phyloP scores from a whole-genome alignment of 2,888 invertebrate genomes.

The Poecilus cupreus region DNA sequence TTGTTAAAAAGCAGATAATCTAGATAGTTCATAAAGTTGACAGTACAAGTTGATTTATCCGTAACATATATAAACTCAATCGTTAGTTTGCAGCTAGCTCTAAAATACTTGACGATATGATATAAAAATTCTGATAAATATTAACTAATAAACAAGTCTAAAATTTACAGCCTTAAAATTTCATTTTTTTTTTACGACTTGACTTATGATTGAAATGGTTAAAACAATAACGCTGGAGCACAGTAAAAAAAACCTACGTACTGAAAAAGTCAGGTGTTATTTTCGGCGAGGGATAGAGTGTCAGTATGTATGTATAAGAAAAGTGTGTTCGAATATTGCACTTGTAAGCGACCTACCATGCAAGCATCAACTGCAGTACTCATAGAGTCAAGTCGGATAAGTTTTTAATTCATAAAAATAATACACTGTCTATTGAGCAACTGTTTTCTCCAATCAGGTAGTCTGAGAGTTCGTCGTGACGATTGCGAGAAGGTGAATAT shows the following conservation, averaged over 20 bases:
- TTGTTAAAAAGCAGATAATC: no score
- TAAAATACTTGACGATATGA: conserved; percentile 50
- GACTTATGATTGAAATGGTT: conserved; percentile 20
- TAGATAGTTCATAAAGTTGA: no score
- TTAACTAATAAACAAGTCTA: conserved; percentile 52
- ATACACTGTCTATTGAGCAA: conserved; percentile 59
- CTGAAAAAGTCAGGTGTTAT: background rate
- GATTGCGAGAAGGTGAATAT: background rate
- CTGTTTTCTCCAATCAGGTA: conserved; percentile 52
- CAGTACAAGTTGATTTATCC: no score
- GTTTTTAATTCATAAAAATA: conserved; percentile 47
- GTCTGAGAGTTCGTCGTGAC: conserved; percentile 24
- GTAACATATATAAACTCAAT: conserved; percentile 10
- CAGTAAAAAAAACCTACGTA: conserved; percentile 20
- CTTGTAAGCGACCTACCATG: conserved; percentile 33
- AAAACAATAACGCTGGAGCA: conserved; percentile 10
- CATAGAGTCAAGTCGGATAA: conserved; percentile 46
- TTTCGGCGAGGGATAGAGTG: conserved; percentile 11
- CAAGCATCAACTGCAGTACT: conserved; percentile 22
- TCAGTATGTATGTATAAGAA: conserved; percentile 23
- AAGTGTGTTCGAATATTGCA: conserved; percentile 41
- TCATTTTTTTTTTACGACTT: conserved; percentile 50
- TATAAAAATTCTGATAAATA: conserved; percentile 47
- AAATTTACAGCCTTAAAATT: conserved; percentile 57
- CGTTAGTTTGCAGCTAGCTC: conserved; percentile 40